phyloP scores from a whole-genome alignment of 2,797 vertebrate genomes.

The Sebastes minor region DNA sequence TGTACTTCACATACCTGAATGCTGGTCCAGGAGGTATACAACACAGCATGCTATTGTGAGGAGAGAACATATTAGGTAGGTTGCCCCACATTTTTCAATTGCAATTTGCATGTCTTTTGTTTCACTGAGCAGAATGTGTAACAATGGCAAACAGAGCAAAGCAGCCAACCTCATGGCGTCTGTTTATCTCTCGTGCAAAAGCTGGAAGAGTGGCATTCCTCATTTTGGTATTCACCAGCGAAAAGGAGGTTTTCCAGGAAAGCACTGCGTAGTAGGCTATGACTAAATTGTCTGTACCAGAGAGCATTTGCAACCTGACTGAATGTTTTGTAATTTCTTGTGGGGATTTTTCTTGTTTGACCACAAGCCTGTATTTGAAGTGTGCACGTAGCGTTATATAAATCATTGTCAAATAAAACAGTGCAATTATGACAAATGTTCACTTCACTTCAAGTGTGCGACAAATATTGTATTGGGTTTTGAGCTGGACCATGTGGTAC shows the following conservation, averaged over 20 bases:
- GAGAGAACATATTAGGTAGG: constrained; percentile 62
- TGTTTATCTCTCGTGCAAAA: constrained; percentile 5
- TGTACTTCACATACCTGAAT: constrained; percentile 23
- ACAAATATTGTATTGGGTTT: not conserved
- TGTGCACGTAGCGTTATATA: not conserved
- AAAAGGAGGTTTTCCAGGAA: not conserved
- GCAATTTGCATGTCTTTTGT: not conserved
- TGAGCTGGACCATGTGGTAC: not conserved
- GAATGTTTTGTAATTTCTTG: not conserved
- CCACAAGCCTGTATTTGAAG: not conserved
- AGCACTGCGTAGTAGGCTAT: not conserved
- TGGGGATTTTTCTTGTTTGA: not conserved
- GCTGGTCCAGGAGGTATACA: constrained; percentile 37
- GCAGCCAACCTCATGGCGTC: not conserved
- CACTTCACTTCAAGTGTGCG: not conserved
- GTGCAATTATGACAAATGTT: not conserved
- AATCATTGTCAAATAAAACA: not conserved
- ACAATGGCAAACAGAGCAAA: not conserved
- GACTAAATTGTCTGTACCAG: not conserved
- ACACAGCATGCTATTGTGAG: constrained; percentile 70
- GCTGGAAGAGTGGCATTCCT: constrained; percentile 44
- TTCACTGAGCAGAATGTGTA: not conserved
- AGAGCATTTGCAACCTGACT: not conserved
- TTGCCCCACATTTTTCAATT: not conserved
- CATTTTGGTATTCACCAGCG: not conserved